Base-by-base conservation (phyloP, 2,113 vertebrate genomes). In the Rhizomys pruinosus region DNA sequence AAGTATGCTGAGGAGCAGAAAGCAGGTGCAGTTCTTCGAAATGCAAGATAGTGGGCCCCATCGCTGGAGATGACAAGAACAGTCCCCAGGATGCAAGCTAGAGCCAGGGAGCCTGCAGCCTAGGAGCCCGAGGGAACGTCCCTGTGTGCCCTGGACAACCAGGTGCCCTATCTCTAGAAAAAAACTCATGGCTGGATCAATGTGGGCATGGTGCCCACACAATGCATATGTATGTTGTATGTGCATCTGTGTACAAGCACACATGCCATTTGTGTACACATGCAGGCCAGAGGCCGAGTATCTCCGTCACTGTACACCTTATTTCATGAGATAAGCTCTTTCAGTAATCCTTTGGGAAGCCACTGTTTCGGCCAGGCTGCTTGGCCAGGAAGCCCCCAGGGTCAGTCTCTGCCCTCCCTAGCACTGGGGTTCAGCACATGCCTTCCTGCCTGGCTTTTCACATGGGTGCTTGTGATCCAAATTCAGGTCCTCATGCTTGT, bases 91-190 rank as follows among this genome's bases (percentile, higher is more conserved):
- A 7, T 22, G 10, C 27, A 39, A 69, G 15, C 72, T 32, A 39
- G 37, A 37, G 16, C 42, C 5, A 20, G 61, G 17, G 39, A 27
- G n/a, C 13, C 27, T 29, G 5, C 0, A 17, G 37, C 44, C 11
- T 10, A 10, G 34, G 44, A 81, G n/a, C n/a, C n/a, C 23, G 39
- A 27, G 7, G 42, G 4, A 0, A 17, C 1, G 5, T n/a, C 57
- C 63, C 10, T 16, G 52, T 1, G 8, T 27, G 68, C 42, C 37
- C 87, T 10, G 19, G 39, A 19, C 2, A 1, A 90, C 63, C n/a
- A 3, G 15, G 4, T 3, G 29, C 25, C n/a, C 3, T 1, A 22
- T 22, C 11, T 77, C 69, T 0, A 0, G 69, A 3, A 2, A 47
- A 47, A 22, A 63, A 68, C 3, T 19, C 11, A 16, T 0, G 7